phyloP scores from a whole-genome alignment of 2,113 vertebrate genomes.

The Apaloderma vittatum region DNA sequence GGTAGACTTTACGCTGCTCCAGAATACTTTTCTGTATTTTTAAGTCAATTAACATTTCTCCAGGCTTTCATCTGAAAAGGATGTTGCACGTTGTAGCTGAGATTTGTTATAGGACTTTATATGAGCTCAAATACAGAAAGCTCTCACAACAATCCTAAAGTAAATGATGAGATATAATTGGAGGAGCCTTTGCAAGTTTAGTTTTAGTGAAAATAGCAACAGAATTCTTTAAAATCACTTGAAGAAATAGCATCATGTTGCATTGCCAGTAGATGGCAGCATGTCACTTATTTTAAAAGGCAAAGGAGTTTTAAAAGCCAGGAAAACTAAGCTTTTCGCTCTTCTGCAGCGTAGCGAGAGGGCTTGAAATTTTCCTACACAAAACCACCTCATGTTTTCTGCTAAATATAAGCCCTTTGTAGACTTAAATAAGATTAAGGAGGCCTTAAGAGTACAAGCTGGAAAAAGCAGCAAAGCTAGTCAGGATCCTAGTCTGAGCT shows the following conservation, averaged over 20 bases:
- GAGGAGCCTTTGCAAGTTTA: neutral
- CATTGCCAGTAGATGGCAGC: slow-evolving; percentile 64
- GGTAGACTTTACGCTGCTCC: neutral
- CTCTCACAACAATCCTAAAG: neutral
- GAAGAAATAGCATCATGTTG: neutral
- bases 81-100: neutral
- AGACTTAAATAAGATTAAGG: slow-evolving; percentile 51
- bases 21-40: neutral
- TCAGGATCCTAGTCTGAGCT: slow-evolving; percentile 14
- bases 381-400: slow-evolving; percentile 22
- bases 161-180: neutral
- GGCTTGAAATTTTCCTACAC: slow-evolving; percentile 23
- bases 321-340: neutral
- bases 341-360: neutral
- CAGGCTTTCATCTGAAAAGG: neutral
- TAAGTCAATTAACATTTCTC: neutral
- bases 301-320: neutral
- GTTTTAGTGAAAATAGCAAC: neutral
- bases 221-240: neutral
- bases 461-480: slow-evolving; percentile 50
- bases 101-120: neutral
- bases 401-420: slow-evolving; percentile 44
- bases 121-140: neutral
- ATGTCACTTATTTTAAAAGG: neutral
- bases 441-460: slow-evolving; percentile 42